Percentiles rank a stretch among this genome's conserved stretches.
Evolutionary conservation across 2,888 invertebrate species (phyloP).

Genomic region (Lithophane semibrunnea): DNA sequence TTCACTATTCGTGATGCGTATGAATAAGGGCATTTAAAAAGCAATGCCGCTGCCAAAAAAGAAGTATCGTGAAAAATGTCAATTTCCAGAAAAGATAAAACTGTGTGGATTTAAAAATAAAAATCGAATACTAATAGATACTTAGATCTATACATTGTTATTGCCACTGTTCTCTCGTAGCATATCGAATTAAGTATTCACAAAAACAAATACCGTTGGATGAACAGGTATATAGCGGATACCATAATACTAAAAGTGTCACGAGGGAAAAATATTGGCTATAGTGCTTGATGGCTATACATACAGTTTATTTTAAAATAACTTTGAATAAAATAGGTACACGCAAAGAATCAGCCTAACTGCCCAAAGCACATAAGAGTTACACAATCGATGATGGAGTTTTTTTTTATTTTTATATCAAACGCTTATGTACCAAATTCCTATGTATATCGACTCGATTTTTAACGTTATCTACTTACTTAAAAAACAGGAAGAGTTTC

Average conservation of each 20-base stretch:
- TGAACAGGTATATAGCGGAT: neutral
- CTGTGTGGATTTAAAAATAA: neutral
- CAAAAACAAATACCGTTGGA: slow-evolving; percentile 4
- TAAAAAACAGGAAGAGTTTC: no score
- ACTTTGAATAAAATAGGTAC: neutral
- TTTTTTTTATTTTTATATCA: neutral
- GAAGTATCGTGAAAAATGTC: no score
- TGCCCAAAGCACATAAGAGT: neutral
- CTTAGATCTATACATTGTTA: neutral
- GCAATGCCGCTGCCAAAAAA: no score
- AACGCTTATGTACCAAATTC: neutral
- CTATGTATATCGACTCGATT: neutral
- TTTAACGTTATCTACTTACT: no score
- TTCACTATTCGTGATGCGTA: no score
- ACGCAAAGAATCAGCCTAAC: neutral
- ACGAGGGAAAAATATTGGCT: slow-evolving; percentile 2
- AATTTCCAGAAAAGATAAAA: neutral
- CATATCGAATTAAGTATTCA: slow-evolving; percentile 8
- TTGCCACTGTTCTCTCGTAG: neutral
- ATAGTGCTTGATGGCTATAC: neutral
- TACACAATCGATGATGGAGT: neutral
- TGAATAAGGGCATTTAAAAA: no score
- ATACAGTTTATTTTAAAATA: slow-evolving; percentile 15
- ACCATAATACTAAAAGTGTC: slow-evolving; percentile 19
- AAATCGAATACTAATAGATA: neutral